Base-by-base conservation (phyloP, 2,113 vertebrate species). In the cat (Felis catus) region DNA sequence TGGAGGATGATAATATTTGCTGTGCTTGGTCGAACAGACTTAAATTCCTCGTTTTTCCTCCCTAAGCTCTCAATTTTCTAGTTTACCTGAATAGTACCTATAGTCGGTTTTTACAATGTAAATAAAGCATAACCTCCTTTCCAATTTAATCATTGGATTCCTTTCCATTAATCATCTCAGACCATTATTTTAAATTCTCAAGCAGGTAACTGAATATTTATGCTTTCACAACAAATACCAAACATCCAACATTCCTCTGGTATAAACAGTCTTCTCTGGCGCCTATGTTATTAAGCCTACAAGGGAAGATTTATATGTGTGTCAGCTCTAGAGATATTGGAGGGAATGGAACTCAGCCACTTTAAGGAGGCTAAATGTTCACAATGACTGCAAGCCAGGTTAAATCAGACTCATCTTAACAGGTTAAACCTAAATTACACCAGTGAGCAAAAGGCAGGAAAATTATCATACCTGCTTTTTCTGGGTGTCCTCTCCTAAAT, bases 121-220 rank as follows among this genome's bases (percentile, higher is more conserved):
- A 83, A 76, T 88, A 88, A 97, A 96, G 65, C 29, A 88, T 29
- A 83, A 80, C 8, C 15, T 23, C 53, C 36, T 85, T 81, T 96
- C 39, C 91, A 95, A 89, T 73, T 41, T 71, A 83, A 92, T 87
- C 70, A 73, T 27, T 11, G 7, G 19, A 76, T 39, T 41, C n/a
- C 55, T 94, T 87, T 65, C 71, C 65, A 63, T 85, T 66, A 48
- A 85, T 96, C 76, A 94, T 48, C 33, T 36, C 36, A 94, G 65
- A 73, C 15, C 81, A 91, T n/a, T 95, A 79, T 71, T 87, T 94
- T 92, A 85, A 39, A 36, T 76, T 94, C 29, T 45, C 18, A 48
- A 61, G 91, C 70, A 83, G 58, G 55, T 41, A 71, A 83, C 33
- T 21, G 53, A 71, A 76, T 76, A 80, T 92, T 94, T 55, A 90